Percentiles rank a stretch among this genome's conserved stretches.
Evolutionary conservation across 1,140 invertebrate species (phyloP).

Genomic region (Lasioglossum baleicum): DNA sequence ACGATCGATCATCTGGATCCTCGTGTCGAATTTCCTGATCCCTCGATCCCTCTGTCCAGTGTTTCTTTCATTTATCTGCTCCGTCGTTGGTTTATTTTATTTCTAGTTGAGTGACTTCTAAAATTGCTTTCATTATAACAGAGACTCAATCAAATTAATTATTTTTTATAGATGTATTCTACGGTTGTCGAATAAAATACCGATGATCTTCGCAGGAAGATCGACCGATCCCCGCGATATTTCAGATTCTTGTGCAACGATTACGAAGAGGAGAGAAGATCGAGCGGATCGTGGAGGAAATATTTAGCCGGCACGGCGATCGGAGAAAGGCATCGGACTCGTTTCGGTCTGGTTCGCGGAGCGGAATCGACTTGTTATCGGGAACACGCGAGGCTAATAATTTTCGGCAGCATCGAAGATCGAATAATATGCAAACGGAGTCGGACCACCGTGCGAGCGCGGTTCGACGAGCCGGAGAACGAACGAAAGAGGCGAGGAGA

Average conservation of each 20-base stretch:
- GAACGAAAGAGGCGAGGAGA: not conserved
- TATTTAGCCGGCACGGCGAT: no score
- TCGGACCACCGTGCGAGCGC: not conserved
- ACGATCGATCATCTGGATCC: slow-evolving; percentile 54
- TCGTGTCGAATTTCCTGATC: slow-evolving; percentile 42
- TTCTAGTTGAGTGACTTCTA: no score
- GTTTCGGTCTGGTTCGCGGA: not conserved
- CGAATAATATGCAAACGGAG: not conserved
- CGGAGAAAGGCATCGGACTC: no score
- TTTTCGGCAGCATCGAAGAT: not conserved
- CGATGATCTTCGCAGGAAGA: no score
- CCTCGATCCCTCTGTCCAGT: not conserved
- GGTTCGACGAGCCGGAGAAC: not conserved
- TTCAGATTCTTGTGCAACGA: no score
- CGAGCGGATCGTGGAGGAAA: no score
- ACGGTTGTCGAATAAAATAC: no score
- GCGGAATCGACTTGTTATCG: not conserved
- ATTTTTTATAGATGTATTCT: no score
- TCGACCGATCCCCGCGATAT: no score
- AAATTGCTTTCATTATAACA: no score
- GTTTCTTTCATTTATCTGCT: not conserved
- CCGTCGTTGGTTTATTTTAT: no score
- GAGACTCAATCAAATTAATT: no score
- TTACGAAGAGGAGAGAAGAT: not conserved
- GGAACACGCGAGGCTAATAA: not conserved